Conservation (phyloP, 2,797 vertebrate genomes). For the Epinephelus malabaricus region DNA sequence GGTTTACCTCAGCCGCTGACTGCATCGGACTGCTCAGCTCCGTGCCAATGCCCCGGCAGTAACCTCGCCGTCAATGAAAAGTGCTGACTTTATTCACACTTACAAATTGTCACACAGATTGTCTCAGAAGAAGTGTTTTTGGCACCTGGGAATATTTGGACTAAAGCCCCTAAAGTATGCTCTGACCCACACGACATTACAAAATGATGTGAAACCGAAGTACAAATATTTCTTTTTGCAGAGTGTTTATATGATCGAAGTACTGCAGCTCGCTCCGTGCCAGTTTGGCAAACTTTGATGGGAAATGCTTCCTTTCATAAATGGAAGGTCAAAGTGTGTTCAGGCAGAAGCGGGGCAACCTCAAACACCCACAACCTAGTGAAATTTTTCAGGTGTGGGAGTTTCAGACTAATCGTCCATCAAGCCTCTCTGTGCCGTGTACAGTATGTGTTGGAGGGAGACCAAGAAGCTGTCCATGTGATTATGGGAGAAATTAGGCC, state of each 20-base stretch:
- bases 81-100: constrained; percentile 56
- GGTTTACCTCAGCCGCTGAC: constrained; percentile 74
- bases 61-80: constrained; percentile 60
- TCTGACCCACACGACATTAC: constrained; percentile 16
- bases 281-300: constrained; percentile 50
- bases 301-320: constrained; percentile 46
- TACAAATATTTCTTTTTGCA: constrained; percentile 43
- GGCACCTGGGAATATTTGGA: constrained; percentile 41
- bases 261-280: background rate
- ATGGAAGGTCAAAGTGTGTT: constrained; percentile 55
- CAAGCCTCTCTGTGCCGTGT: constrained; percentile 36
- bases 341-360: constrained; percentile 40
- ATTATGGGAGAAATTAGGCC: constrained; percentile 73
- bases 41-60: constrained; percentile 42
- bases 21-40: constrained; percentile 46
- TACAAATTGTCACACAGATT: constrained; percentile 55
- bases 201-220: constrained; percentile 47
- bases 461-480: constrained; percentile 69
- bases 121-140: constrained; percentile 48
- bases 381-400: constrained; percentile 67
- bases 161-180: constrained; percentile 30
- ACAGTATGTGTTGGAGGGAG: constrained; percentile 53
- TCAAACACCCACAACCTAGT: constrained; percentile 44
- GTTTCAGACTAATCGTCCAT: constrained; percentile 42
- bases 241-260: constrained; percentile 36